Base-by-base conservation (phyloP, 1,140 invertebrate genomes). In the Phymorhynchus buccinoides region DNA sequence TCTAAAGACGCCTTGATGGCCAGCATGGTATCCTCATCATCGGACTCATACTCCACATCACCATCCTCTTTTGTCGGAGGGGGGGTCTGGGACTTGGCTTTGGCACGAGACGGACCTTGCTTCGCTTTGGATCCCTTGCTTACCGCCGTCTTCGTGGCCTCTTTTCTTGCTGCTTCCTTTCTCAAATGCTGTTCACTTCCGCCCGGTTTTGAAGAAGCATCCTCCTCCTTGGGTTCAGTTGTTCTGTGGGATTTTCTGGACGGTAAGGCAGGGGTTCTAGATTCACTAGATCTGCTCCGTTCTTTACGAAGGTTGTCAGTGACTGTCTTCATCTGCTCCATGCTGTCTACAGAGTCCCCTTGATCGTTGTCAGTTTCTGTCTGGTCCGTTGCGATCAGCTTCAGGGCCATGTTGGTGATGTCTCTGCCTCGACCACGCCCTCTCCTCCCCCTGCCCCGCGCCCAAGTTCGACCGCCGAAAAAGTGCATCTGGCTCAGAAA, bases 401-500 rank as follows among this genome's bases (percentile, higher is more conserved):
- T 75, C 14, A 75, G 73, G 18, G 73, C 73, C 7, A 75, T 75
- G 73, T 75, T 75, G 12, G 73, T 75, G 35, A 75, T 27, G 27
- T 75, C 73, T 41, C 35, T 75, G 9, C 35, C 37, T 22, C 73
- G 27, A 6, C 73, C 73, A 12, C 73, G 73, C 3, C 73, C 68
- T 73, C 68, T 73, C 68, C 68, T 73, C 68, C 68, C 68, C 18
- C 68, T 73, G 27, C 68, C 73, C 37, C 73, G 32, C 16, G 35
- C 73, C 73, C 73, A 75, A 27, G 73, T 75, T 41, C 73, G 6
- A 27, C 73, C 73, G 6, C 73, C 73, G 30, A 75, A 75, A 27
- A 75, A 75, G 14, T 22, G 73, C 73, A 75, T 75, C 73, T 75
- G 73, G 27, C 73, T 75, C 35, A 75, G 30, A 37, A 75, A 75